Evolutionary conservation across 2,888 invertebrate species (phyloP).

Genomic region (Cenopis cana): DNA sequence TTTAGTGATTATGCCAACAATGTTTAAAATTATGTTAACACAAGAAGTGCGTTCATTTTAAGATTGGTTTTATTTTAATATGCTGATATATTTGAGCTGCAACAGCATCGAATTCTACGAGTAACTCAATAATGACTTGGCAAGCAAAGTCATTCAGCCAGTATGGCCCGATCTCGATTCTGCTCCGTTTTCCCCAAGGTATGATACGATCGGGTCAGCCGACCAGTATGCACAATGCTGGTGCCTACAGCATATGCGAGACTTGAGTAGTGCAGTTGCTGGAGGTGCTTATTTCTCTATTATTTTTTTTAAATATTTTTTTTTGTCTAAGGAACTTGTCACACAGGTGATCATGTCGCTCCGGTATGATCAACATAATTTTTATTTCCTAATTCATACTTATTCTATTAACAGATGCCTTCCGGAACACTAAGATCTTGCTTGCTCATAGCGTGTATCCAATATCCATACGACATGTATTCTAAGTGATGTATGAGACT

Average conservation of each 20-base stretch:
- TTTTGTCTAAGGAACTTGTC: too few relatives aligned
- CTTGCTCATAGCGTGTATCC: too few relatives aligned
- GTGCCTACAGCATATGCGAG: slow-evolving; percentile 23
- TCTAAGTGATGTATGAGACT: too few relatives aligned
- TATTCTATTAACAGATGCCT: too few relatives aligned
- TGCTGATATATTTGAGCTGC: neutral
- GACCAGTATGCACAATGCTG: slow-evolving; percentile 35
- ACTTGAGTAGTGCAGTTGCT: slow-evolving; percentile 6
- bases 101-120: neutral
- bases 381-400: too few relatives aligned
- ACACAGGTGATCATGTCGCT: too few relatives aligned
- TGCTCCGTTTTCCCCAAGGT: slow-evolving; percentile 32
- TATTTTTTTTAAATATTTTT: too few relatives aligned
- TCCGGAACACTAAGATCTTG: too few relatives aligned
- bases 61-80: neutral
- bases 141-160: slow-evolving; percentile 33
- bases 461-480: too few relatives aligned
- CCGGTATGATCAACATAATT: too few relatives aligned
- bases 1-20: too few relatives aligned
- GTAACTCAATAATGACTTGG: neutral
- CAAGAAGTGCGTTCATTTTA: neutral
- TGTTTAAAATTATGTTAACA: too few relatives aligned
- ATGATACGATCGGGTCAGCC: slow-evolving; percentile 31
- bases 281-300: slow-evolving; percentile 1
- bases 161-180: slow-evolving; percentile 16